Base-by-base conservation (phyloP, 2,797 vertebrate genomes). In the Lateolabrax maculatus region DNA sequence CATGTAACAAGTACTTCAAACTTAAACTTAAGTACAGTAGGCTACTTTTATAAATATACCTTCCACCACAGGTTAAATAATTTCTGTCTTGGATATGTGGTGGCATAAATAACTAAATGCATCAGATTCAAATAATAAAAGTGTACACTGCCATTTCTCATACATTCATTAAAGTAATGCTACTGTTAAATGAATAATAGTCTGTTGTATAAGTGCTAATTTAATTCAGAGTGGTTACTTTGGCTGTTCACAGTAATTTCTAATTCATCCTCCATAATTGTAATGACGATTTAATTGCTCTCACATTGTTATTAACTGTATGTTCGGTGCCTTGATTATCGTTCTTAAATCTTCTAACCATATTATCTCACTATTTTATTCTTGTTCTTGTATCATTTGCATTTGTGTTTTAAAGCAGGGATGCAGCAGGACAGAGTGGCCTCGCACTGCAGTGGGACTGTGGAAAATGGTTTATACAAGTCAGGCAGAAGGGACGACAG, bases 211-310 rank as follows among this genome's bases (percentile, higher is more conserved):
- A 13, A 79, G 49, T 16, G 19, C 49, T 67, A 49, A 74, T 74
- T 66, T 63, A 56, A 58, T 25, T 58, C 53, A 12, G 29, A 72
- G 68, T 36, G 44, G 51, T 65, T 37, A 48, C 56, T 13, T 31
- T 19, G 37, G 27, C 36, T 37, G 65, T 23, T 57, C 51, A 56
- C 19, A 29, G 27, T 80, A 23, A 75, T 71, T 77, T 64, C 41
- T 31, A 39, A 56, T 68, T 82, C 23, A 48, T 64, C 25, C 21
- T 64, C 34, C 25, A 31, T 46, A 64, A 74, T 52, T 78, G 48
- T 65, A 65, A 73, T 52, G 49, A 64, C 12, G 36, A 52, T 69
- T 64, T 65, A 55, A 76, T 71, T 76, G 61, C 46, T 41, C 61
- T 48, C 19, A 41, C 46, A 34, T 65, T 70, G 64, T 36, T 53